Evolutionary conservation across 1,140 invertebrate genomes (phyloP), one percentile per base, ranked within the genome.

Genomic region (Brachionus calyciflorus): DNA sequence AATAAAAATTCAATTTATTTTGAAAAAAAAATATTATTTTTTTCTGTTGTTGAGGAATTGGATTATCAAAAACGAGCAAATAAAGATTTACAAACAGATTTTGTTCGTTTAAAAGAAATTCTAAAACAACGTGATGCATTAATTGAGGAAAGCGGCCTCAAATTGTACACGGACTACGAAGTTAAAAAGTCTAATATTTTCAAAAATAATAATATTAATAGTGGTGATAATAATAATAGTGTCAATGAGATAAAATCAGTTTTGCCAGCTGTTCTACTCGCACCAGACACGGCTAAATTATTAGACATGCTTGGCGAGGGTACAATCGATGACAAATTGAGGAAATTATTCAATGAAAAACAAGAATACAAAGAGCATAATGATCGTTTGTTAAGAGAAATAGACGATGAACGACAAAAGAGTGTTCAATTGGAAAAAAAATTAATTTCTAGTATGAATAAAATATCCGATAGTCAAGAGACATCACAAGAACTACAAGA

Each of bases 251-350:
- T 76, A 1, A 55, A 44, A 40, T 76, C 73, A 7, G 73, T 76
- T 37, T 48, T 76, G 30, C 73, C 73, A 5, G 49, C 49, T 28
- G 73, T 44, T 55, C 19, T 76, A 10, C n/a, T 76, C n/a, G 41
- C 73, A 57, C 51, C 41, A 28, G 51, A 76, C 12, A 76, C 73
- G 0, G 33, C 49, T 26, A 76, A 55, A 60, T 19, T 76, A 17
- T 40, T 76, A 14, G 49, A 76, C 41, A 21, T 49, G 21, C 41
- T 76, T n/a, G 73, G 73, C n/a, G 49, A 76, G 4, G 73, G 73
- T 28, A 55, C 73, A 6, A 76, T 76, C 6, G 73, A 76, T 60
- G 49, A 76, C 30, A 76, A 76, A 46, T 60, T 76, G 17, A 55
- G 46, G 28, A 40, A 37, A 41, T 19, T 76, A 3, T 60, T 76